A percentile compares a stretch with the other conserved stretches of the same genome.
These are phyloP conservation scores for Echiichthys vipera DNA, from an alignment of 2,797 vertebrate species.

Conservation along the genomic window DNA sequence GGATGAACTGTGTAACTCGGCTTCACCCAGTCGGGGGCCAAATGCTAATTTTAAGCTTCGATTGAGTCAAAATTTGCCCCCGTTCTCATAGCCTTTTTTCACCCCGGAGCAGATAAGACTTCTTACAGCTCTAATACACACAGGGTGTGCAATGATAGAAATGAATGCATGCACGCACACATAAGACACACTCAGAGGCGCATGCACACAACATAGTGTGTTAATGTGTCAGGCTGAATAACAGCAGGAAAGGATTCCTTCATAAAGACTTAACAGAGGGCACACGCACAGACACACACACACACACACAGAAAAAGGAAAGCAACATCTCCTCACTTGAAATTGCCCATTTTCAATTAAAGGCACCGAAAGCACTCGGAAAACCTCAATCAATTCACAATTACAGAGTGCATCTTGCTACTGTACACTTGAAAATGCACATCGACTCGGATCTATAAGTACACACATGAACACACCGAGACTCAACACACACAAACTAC, in stretches of 20 bases:
- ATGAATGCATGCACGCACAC: conserved; percentile 16
- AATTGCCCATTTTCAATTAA: conserved; percentile 57
- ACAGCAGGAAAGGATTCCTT: conserved; percentile 19
- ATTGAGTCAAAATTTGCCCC: conserved; percentile 27
- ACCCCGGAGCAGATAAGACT: neutral
- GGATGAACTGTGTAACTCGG: conserved; percentile 39
- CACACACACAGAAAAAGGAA: neutral
- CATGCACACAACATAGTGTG: neutral
- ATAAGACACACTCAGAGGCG: neutral
- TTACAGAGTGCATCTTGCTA: conserved; percentile 59
- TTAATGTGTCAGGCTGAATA: conserved; percentile 22
- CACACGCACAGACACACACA: neutral
- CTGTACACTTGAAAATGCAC: conserved; percentile 52
- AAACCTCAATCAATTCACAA: conserved; percentile 63
- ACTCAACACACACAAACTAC: neutral
- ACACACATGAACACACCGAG: conserved; percentile 14
- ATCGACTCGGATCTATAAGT: conserved; percentile 50
- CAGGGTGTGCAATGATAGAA: conserved; percentile 14
- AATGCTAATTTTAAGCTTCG: conserved; percentile 51
- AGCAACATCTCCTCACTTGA: conserved; percentile 24
- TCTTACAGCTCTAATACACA: conserved; percentile 20
- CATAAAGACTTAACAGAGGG: neutral
- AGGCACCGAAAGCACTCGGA: conserved; percentile 39
- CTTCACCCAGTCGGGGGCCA: conserved; percentile 42
- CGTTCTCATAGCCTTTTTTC: conserved; percentile 15